Evolutionary conservation across 2,113 vertebrate species (phyloP), one percentile per base, ranked within the genome.

Genomic region (Callaeas wilsoni): DNA sequence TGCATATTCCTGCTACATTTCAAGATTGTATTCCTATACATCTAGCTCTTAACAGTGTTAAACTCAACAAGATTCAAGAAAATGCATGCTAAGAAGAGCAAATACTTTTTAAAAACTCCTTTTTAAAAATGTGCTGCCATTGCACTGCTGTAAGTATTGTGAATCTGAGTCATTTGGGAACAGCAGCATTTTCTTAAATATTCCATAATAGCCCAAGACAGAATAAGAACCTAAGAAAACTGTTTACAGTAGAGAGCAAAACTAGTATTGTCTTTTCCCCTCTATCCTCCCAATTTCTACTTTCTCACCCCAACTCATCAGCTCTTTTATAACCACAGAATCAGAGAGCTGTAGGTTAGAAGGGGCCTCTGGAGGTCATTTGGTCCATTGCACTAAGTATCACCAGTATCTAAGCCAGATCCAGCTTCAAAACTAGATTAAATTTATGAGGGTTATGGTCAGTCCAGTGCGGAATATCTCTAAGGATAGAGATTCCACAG

Each of bases 311-410:
- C 63, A 83, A 20, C 23, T 50, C 37, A 67, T 53, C 25, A 78
- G 33, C 50, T n/a, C 19, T 62, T 90, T 77, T 26, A 63, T 57
- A 88, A 80, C 2, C 27, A 44, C 35, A 53, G 39, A 18, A 92
- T 55, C 39, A 69, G 68, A 88, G 84, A 70, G 14, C 70, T 41
- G 46, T 30, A 63, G 68, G 68, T 77, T 90, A 93, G 83, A 96
- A 94, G 79, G 30, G 95, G 90, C 92, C 90, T 91, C 90, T 90
- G 88, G 79, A 94, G 92, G 84, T 90, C 53, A 53, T 27, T 87
- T 76, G 46, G 20, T 83, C 82, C 63, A 83, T 63, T 94, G 79
- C 94, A 96, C 17, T 20, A 52, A 56, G 49, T 6, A 65, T 49
- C 49, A 60, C 10, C 57, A 60, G 16, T 46, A 81, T 42, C 23